Conservation (phyloP, 2,797 vertebrate genomes). For the Mormyrops boulengeri region DNA sequence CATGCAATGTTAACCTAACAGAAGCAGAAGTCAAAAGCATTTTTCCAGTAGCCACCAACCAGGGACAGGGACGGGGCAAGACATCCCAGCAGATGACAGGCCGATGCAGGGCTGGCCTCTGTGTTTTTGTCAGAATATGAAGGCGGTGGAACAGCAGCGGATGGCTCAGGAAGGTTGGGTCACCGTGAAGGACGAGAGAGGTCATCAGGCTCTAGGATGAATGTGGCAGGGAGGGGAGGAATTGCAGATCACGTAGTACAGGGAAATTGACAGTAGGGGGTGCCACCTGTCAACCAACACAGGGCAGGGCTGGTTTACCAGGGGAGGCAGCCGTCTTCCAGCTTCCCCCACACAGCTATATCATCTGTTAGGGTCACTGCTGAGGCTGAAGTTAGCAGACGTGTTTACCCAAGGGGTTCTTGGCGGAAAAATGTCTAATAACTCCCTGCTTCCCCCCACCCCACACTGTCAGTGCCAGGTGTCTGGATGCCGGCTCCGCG, state of each 20-base stretch:
- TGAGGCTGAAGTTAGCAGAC: background rate
- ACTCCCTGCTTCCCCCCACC: background rate
- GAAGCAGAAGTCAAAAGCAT: background rate
- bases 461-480: background rate
- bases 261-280: background rate
- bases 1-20: background rate
- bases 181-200: background rate
- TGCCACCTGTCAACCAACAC: background rate
- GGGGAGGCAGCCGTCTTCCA: background rate
- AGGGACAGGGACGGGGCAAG: background rate
- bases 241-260: background rate
- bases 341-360: background rate
- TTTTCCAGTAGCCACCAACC: background rate
- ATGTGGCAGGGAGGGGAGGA: background rate
- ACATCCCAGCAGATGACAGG: background rate
- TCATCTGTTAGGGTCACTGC: background rate
- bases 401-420: background rate
- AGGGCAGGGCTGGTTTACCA: background rate
- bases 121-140: background rate
- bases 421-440: background rate
- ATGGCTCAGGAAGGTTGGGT: background rate
- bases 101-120: background rate
- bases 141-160: background rate
- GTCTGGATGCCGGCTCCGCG: background rate
- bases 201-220: background rate